phyloP scores from a whole-genome alignment of 2,888 invertebrate species.

The Ormia ochracea region DNA sequence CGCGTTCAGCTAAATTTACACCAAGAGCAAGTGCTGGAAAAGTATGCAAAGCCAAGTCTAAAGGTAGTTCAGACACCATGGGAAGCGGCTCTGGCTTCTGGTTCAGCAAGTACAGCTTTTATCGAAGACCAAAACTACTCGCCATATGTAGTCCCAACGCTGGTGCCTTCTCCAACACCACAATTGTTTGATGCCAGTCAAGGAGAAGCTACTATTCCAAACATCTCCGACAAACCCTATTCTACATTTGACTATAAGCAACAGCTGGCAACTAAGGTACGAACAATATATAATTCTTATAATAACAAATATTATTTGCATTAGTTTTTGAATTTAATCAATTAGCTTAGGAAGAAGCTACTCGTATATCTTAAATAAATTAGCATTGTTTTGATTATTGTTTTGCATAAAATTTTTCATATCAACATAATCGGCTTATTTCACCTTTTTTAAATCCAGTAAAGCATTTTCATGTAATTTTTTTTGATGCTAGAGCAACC shows the following conservation, averaged over 20 bases:
- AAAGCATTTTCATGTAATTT: neutral
- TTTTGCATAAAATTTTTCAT: too few relatives aligned
- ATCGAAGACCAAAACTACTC: conserved; percentile 74
- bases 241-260: conserved; percentile 4
- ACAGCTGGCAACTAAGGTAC: conserved; percentile 13
- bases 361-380: too few relatives aligned
- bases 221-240: conserved; percentile 33
- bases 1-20: conserved; percentile 80
- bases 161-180: conserved; percentile 51
- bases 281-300: too few relatives aligned
- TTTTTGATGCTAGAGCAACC: conserved; percentile 28
- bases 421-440: too few relatives aligned
- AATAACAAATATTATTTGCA: too few relatives aligned
- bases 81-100: conserved; percentile 84
- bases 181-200: conserved; percentile 35
- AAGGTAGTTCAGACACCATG: conserved; percentile 83
- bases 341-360: too few relatives aligned
- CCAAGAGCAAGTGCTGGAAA: conserved; percentile 81
- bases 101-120: conserved; percentile 84
- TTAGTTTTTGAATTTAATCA: too few relatives aligned
- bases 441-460: too few relatives aligned
- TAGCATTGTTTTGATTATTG: too few relatives aligned
- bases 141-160: conserved; percentile 38
- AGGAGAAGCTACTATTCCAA: conserved; percentile 33
- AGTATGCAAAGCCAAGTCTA: conserved; percentile 78